Base-by-base conservation (phyloP, 2,888 invertebrate genomes). In the Hypsopygia costalis region DNA sequence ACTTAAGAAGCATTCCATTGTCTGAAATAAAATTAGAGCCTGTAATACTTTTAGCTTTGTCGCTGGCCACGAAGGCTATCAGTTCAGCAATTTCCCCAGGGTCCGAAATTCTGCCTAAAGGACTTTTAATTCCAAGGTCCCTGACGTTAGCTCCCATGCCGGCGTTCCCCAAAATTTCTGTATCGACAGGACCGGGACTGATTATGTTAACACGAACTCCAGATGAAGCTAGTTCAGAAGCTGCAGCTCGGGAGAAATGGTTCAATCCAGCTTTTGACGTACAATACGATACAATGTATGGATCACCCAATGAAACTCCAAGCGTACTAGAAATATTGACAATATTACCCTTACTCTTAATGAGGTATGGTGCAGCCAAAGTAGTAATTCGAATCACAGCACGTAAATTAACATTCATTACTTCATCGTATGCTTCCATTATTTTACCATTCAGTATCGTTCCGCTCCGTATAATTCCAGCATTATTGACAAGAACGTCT, bases 271-370 rank as follows among this genome's bases (percentile, higher is more conserved):
- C 16, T 16, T 16, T 16, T 2, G 16, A 16, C 16, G 16, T 16
- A 4, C 16, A 16, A 16, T 16, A 16, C 16, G 16, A 16, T 16
- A 4, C 2, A 16, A 16, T 3, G 3, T 16, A 4, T 16, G 16
- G 2, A 16, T 4, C 16, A 4, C 16, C 16, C 16, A 16, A 16
- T 4, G 16, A 16, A 16, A 16, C 16, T 16, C 16, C 16, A 4
- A 16, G 16, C 2, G 16, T 16, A 16, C 16, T 16, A 16, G 16
- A 16, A 3, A 97, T 93, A 72, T 97, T 97, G 0, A 97, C 94
- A 52, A 96, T 93, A 48, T 91, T 93, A 8, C 95, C 56, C 37
- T 51, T 50, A 9, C 46, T 45, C 34, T 47, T 41, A 1, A 55
- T 46, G 1, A 59, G 45, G 38, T 48, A 37, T 0, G 57, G 56